Base-by-base conservation (phyloP, 2,113 vertebrate genomes). In the Erythrocercus mccallii region DNA sequence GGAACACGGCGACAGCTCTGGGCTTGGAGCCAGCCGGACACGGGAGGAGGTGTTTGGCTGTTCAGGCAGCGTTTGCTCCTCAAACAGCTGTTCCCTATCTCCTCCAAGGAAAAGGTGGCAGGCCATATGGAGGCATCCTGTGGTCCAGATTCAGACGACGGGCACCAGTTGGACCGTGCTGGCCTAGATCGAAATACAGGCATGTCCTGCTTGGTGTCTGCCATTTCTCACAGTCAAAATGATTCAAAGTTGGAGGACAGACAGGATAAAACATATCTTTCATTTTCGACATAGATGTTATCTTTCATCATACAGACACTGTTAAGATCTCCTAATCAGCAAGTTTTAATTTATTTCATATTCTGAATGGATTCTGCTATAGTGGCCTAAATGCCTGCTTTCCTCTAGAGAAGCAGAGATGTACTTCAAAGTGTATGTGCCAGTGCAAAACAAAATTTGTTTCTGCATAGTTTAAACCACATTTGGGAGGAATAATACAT, bases 81-180 rank as follows among this genome's bases (percentile, higher is more conserved):
- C 91, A 92, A 93, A 44, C 96, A 97, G 92, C 96, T 96, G 96
- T 94, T 97, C 92, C 88, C 94, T 88, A 93, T 95, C 95, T 94
- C 72, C 95, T 96, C 96, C 94, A 88, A 95, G 86, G 80, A 93
- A 68, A 97, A 94, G 96, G 96, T 96, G 94, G 94, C 96, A 92
- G 91, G 95, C 94, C 96, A 97, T 95, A 97, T 96, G 96, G 96
- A 97, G 88, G 83, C 92, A 86, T 97, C 95, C 92, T 84, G 76
- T 83, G 88, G 95, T 93, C 92, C 90, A 94, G 92, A 95, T 96
- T 95, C 95, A 95, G 92, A 60, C 0, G 12, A 86, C 73, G 80
- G 95, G 91, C 15, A 28, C 94, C 94, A 92, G 80, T 96, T 94
- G 94, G 94, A 88, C 91, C 1, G 1, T 90, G 83, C 88, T 92